Evolutionary conservation across 2,797 vertebrate genomes (phyloP).

Genomic region (Halcyon smyrnensis): DNA sequence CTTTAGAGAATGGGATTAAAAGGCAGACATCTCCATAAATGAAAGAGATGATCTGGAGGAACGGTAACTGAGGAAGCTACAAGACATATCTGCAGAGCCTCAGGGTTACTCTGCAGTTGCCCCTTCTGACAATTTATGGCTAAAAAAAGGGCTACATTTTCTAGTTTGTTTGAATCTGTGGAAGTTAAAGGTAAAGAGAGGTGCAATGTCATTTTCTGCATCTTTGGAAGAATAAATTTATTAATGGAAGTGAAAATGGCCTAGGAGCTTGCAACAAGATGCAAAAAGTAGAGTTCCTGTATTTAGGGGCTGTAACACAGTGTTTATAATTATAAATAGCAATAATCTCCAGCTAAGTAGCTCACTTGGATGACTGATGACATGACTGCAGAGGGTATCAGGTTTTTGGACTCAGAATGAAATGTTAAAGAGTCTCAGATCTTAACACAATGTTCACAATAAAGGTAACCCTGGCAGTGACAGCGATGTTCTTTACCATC

Average conservation of each 20-base stretch:
- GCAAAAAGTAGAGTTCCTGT: not conserved
- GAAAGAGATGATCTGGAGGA: not conserved
- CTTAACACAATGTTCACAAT: not conserved
- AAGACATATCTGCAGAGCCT: not conserved
- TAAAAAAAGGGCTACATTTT: not conserved
- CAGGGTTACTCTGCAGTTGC: not conserved
- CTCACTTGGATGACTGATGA: not conserved
- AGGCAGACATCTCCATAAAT: not conserved
- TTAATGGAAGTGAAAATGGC: not conserved
- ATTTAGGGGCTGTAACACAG: not conserved
- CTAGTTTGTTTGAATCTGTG: not conserved
- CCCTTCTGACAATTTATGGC: not conserved
- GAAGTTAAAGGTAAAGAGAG: not conserved
- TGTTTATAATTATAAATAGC: constrained; percentile 6
- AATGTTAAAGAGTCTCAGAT: not conserved
- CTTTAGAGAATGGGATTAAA: not conserved
- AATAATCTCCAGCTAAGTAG: not conserved
- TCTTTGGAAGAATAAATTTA: not conserved
- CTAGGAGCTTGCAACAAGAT: not conserved
- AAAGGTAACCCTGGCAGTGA: not conserved
- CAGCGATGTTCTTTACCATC: not conserved
- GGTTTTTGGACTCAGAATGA: not conserved
- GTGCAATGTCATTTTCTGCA: not conserved
- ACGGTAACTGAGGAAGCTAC: not conserved
- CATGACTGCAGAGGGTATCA: not conserved